Base-by-base conservation (phyloP, 2,888 invertebrate species). In the Spialia ferax region DNA sequence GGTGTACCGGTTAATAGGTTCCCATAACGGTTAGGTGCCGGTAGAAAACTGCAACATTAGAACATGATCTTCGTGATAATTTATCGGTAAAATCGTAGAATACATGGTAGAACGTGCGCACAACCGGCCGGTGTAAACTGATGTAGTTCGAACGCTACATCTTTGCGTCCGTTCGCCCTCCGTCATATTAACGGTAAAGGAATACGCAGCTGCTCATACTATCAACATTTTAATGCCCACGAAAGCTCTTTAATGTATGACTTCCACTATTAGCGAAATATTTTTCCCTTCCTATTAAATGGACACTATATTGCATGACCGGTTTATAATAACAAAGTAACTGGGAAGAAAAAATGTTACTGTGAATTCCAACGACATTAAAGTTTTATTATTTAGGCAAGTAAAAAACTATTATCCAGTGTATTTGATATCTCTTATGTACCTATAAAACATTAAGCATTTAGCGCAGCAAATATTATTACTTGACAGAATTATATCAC, bases 1-100 rank as follows among this genome's bases (percentile, higher is more conserved):
- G 57, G 10, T 42, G 42, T 66, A 63, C 68, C 65, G 63, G 68
- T 59, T 63, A 66, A 66, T 66, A 66, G 74, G 82, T 89, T 88
- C 88, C 85, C 87, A 88, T 85, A 86, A 82, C 85, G 84, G 82
- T 82, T 79, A 81, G 79, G 80, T 74, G 76, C 79, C 78, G 73
- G 79, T 80, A 79, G 80, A 82, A 84, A 78, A 84, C 83, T 84
- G 79, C 84, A 85, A 81, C 83, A 85, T 83, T 81, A 81, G 79
- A 86, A 89, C 89, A 89, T 89, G 87, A 88, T 89, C 84, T 86
- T 88, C 86, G 89, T 90, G 87, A 90, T 89, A 90, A 91, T 89
- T 88, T 88, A 88, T 88, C 82, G 81, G 83, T 84, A 83, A 86
- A 82, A 84, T 82, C 83, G 73, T 71, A 74, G 79, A 83, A 79